Evolutionary conservation across 1,140 invertebrate species (phyloP), one percentile per base, ranked within the genome.

Genomic region (Sipha flava): DNA sequence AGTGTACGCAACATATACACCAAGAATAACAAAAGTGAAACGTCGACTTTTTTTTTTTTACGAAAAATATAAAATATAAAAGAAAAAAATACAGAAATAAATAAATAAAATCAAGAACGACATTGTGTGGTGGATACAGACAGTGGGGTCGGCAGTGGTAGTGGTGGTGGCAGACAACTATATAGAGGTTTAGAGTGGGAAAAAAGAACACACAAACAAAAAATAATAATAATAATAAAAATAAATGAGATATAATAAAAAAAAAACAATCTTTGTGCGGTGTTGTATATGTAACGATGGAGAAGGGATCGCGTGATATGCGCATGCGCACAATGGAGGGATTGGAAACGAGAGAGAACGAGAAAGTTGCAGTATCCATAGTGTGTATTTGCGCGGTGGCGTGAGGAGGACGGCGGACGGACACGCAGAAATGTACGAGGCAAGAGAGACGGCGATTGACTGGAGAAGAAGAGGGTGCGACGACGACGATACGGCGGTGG

Each of bases 261-360:
- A 52, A 73, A 73, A 49, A 34, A 75, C 72, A 75, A 75, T 75
- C 49, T 54, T 54, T 54, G 64, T 66, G 12, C 49, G 23, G 47
- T 73, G 12, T n/a, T 10, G 34, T 5, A 9, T 7, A 21, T 5
- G 18, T n/a, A n/a, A n/a, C n/a, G n/a, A n/a, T n/a, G n/a, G n/a
- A n/a, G n/a, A n/a, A n/a, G n/a, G n/a, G n/a, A n/a, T n/a, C n/a
- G n/a, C n/a, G n/a, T n/a, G n/a, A n/a, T n/a, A n/a, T n/a, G n/a
- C n/a, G n/a, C n/a, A n/a, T n/a, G n/a, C n/a, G n/a, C n/a, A n/a
- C n/a, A n/a, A n/a, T n/a, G 40, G 54, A 23, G 54, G 54, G 64
- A 66, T 66, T 40, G 64, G 64, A 43, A 66, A 43, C 64, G 14
- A 40, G 37, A 37, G 64, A 43, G 37, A 43, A 40, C 40, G 37